Conservation (phyloP, 1,140 invertebrate genomes). For the Colletes latitarsis region DNA sequence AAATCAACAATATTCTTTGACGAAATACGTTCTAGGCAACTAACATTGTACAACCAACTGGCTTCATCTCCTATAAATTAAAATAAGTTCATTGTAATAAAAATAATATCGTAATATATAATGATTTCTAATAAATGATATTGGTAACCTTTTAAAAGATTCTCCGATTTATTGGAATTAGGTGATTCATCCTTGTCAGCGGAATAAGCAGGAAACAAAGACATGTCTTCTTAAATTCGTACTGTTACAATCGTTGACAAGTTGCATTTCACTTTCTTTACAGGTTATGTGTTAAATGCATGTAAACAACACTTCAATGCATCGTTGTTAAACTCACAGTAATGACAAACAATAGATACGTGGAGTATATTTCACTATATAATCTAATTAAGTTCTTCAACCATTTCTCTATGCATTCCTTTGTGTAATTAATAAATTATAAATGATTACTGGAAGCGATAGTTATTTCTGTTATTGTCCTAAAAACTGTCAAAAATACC, state of each 20-base stretch:
- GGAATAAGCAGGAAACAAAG: slow-evolving; percentile 72
- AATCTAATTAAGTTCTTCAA: no score
- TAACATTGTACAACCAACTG: slow-evolving; percentile 73
- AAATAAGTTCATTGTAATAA: neutral
- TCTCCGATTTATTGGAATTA: slow-evolving; percentile 29
- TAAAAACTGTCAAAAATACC: no score
- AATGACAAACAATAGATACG: no score
- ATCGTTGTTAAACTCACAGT: neutral
- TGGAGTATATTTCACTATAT: no score
- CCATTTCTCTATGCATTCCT: no score
- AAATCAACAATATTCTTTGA: slow-evolving; percentile 47
- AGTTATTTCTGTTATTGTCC: no score
- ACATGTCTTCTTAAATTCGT: slow-evolving; percentile 56
- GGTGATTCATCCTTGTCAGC: slow-evolving; percentile 18
- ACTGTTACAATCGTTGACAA: neutral
- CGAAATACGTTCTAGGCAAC: slow-evolving; percentile 60
- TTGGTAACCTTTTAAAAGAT: slow-evolving; percentile 36
- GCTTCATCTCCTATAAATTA: slow-evolving; percentile 34
- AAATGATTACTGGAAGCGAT: no score
- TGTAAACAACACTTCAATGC: neutral
- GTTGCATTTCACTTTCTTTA: neutral
- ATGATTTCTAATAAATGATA: neutral
- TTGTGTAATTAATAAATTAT: no score
- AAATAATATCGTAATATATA: neutral
- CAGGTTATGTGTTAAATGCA: neutral